A percentile compares a stretch with the other conserved stretches of the same genome.
Evolutionary conservation across 2,797 vertebrate species (phyloP).

Genomic region (Schizopygopsis malacanthus): DNA sequence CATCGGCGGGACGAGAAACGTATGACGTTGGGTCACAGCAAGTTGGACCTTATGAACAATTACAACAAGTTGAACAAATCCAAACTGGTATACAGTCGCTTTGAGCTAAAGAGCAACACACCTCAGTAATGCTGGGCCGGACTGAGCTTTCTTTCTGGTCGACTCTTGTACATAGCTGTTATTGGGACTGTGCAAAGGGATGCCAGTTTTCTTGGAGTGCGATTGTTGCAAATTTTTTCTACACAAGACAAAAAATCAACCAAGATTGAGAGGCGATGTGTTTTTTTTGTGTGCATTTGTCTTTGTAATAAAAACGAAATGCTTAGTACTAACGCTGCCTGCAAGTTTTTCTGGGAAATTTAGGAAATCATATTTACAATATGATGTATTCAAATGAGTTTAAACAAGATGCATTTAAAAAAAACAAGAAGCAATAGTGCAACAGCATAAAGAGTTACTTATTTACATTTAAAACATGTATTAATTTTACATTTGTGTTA

Average conservation of each 20-base stretch:
- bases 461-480: neutral
- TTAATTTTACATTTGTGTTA: neutral
- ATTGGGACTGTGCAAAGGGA: neutral
- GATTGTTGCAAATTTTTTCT: neutral
- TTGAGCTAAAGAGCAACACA: constrained; percentile 83
- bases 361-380: neutral
- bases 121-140: neutral
- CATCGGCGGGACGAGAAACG: constrained; percentile 83
- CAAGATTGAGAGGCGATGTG: neutral
- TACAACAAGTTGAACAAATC: constrained; percentile 88
- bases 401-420: neutral
- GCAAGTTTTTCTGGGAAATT: constrained; percentile 3
- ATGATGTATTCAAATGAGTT: neutral
- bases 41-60: constrained; percentile 94
- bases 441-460: neutral
- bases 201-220: neutral
- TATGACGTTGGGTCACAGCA: constrained; percentile 96
- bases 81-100: constrained; percentile 89
- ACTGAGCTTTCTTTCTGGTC: neutral
- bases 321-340: constrained; percentile 25
- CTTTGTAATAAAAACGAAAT: neutral
- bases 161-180: constrained; percentile 3
- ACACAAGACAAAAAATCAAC: neutral
- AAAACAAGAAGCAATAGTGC: neutral
- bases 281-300: neutral